Conservation (phyloP, 2,888 invertebrate genomes). For the Chalcis sispes region DNA sequence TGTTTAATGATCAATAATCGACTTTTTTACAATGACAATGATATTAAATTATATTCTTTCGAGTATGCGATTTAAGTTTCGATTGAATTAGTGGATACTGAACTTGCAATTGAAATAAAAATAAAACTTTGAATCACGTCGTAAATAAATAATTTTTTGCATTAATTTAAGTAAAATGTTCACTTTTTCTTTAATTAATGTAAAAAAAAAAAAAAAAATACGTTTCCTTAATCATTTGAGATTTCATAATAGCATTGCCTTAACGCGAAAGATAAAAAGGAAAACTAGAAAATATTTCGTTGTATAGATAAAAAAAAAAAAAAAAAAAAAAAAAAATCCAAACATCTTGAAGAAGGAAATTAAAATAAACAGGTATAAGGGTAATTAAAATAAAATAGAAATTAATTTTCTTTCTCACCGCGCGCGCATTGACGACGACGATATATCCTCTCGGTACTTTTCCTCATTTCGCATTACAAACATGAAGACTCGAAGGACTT, state of each 20-base stretch:
- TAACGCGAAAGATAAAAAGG: not conserved
- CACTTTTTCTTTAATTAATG: too few relatives aligned
- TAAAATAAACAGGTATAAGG: not conserved
- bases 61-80: too few relatives aligned
- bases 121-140: not conserved
- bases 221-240: too few relatives aligned
- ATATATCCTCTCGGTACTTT: conserved; percentile 20
- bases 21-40: too few relatives aligned
- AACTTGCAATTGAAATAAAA: too few relatives aligned
- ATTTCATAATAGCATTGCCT: conserved; percentile 35
- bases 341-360: conserved; percentile 1
- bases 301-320: not conserved
- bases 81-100: too few relatives aligned
- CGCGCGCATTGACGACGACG: not conserved
- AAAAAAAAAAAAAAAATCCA: not conserved
- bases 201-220: too few relatives aligned
- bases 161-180: too few relatives aligned
- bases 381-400: conserved; percentile 16
- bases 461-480: conserved; percentile 8
- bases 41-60: too few relatives aligned
- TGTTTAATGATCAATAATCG: too few relatives aligned
- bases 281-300: conserved; percentile 2
- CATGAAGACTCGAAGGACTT: conserved; percentile 20
- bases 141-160: not conserved
- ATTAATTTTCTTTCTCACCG: conserved; percentile 30